Percentiles rank a stretch among this genome's conserved stretches.
phyloP scores from a whole-genome alignment of 2,888 invertebrate species.

The Cheiracanthium punctorium region DNA sequence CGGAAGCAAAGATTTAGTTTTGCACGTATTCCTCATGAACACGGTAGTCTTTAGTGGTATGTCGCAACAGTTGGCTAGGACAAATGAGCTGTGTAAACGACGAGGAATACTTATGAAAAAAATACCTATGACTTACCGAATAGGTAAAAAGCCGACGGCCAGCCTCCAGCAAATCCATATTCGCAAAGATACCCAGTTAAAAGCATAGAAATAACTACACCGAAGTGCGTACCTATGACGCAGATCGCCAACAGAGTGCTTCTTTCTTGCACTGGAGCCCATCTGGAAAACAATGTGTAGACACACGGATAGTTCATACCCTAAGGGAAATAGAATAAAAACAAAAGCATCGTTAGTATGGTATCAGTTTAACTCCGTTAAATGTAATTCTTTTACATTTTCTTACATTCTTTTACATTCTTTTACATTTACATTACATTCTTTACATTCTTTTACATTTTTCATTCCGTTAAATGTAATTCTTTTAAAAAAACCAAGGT shows the following conservation, averaged over 20 bases:
- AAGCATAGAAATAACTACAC: slow-evolving; percentile 78
- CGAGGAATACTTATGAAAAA: no score
- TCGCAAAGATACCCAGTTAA: slow-evolving; percentile 80
- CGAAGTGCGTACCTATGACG: slow-evolving; percentile 63
- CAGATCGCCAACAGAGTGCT: slow-evolving; percentile 57
- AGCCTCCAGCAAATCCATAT: slow-evolving; percentile 79
- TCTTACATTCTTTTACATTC: no score
- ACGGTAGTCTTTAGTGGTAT: no score
- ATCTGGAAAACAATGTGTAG: slow-evolving; percentile 53
- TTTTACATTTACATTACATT: no score
- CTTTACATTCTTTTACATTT: no score
- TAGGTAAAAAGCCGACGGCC: slow-evolving; percentile 84
- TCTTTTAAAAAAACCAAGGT: no score
- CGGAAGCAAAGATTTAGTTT: no score
- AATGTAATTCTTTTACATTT: neutral
- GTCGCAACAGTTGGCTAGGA: no score
- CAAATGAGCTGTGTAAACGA: no score
- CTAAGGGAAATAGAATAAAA: slow-evolving; percentile 17
- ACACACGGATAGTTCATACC: slow-evolving; percentile 63
- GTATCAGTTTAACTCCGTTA: neutral
- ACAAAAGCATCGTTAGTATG: no score
- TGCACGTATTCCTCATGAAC: no score
- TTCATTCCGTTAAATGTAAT: no score
- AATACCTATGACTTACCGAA: slow-evolving; percentile 80
- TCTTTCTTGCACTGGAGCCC: slow-evolving; percentile 63